phyloP scores from a whole-genome alignment of 64 coral and sea anemone genomes.

The Dendronephthya gigantea region DNA sequence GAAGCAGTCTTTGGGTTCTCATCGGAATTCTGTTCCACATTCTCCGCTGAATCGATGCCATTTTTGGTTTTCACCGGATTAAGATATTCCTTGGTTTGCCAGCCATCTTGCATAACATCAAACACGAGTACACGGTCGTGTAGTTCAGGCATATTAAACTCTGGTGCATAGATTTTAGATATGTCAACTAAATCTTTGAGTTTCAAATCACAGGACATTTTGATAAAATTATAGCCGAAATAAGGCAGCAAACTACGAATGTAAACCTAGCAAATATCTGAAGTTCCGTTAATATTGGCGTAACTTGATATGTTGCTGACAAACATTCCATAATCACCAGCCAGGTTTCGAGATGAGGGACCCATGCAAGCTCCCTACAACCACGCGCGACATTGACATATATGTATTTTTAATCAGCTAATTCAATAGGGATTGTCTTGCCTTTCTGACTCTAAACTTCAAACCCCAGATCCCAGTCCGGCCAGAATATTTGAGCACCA shows the following conservation, averaged over 20 bases:
- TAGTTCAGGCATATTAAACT: neutral
- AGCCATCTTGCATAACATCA: neutral
- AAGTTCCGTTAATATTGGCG: neutral
- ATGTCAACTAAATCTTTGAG: neutral
- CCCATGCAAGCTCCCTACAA: too few species aligned
- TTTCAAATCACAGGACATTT: neutral
- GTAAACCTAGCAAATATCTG: too few species aligned
- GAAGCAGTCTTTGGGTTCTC: neutral
- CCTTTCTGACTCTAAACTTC: too few species aligned
- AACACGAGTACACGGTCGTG: neutral
- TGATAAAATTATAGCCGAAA: neutral
- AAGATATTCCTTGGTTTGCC: neutral
- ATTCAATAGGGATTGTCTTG: too few species aligned
- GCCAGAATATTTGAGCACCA: too few species aligned
- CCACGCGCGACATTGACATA: too few species aligned
- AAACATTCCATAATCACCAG: too few species aligned
- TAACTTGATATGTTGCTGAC: neutral
- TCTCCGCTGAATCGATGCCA: neutral
- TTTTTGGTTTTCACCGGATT: neutral
- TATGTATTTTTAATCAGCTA: too few species aligned
- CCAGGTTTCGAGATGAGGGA: too few species aligned
- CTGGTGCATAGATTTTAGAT: neutral
- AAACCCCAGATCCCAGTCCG: too few species aligned
- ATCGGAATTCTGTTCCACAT: neutral
- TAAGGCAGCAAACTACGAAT: too few species aligned